Evolutionary conservation across 2,888 invertebrate genomes (phyloP).

Genomic region (Spisula subtruncata): DNA sequence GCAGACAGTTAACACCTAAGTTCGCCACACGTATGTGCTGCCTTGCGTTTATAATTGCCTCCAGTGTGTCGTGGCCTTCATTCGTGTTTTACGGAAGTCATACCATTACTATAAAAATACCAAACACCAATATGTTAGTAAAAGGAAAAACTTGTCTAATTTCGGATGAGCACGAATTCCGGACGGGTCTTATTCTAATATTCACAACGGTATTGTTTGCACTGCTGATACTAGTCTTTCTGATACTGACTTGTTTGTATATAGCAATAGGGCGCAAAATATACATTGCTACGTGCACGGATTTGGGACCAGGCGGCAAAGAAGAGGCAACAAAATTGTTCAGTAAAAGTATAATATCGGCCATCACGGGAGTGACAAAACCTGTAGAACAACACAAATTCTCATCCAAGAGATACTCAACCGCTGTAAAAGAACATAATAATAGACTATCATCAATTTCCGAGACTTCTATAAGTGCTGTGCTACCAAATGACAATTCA

Average conservation of each 20-base stretch:
- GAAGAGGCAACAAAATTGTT: conserved; percentile 39
- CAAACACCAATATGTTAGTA: not conserved
- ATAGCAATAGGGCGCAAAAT: conserved; percentile 69
- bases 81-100: conserved; percentile 68
- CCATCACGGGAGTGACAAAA: conserved; percentile 60
- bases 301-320: conserved; percentile 31
- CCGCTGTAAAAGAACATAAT: not conserved
- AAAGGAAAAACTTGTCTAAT: conserved; percentile 69
- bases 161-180: conserved; percentile 61
- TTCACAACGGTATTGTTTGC: conserved; percentile 61
- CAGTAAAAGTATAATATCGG: conserved; percentile 66
- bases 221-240: conserved; percentile 55
- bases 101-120: conserved; percentile 42
- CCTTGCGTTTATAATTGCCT: conserved; percentile 52
- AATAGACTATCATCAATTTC: not conserved
- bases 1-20: conserved; percentile 57
- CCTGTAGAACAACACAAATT: conserved; percentile 19
- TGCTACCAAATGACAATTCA: not conserved
- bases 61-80: conserved; percentile 62
- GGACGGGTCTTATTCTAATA: conserved; percentile 56
- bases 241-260: conserved; percentile 57
- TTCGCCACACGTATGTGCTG: conserved; percentile 62
- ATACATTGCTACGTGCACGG: conserved; percentile 64
- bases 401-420: conserved; percentile 18
- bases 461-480: not conserved